Conservation (phyloP, 2,113 vertebrate species). For the Microtus pennsylvanicus region DNA sequence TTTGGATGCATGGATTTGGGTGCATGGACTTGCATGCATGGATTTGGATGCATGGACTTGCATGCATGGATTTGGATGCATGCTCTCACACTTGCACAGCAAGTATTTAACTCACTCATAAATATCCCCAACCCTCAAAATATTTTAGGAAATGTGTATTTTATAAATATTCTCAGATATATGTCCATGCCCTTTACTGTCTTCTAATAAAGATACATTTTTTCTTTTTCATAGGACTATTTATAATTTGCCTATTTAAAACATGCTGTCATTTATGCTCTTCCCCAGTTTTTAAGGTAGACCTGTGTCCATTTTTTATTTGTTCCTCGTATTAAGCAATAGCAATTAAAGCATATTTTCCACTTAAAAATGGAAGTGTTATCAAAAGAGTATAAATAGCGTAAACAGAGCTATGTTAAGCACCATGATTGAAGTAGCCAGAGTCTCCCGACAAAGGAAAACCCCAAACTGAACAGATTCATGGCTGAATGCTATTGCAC, state of each 20-base stretch:
- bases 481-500: no score
- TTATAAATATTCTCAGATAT: not conserved
- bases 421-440: not conserved
- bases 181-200: no score
- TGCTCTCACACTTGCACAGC: not conserved
- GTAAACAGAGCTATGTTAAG: not conserved
- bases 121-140: not conserved
- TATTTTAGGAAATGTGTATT: not conserved
- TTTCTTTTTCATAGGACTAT: not conserved
- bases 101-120: not conserved
- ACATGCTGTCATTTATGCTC: not conserved
- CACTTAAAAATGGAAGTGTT: not conserved
- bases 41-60: no score
- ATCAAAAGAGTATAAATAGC: not conserved
- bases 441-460: not conserved
- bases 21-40: no score
- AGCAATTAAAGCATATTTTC: not conserved
- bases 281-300: not conserved
- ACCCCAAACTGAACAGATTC: not conserved
- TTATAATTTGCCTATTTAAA: not conserved
- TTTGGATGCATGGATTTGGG: no score
- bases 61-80: no score
- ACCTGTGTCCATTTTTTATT: not conserved
- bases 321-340: not conserved
- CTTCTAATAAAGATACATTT: not conserved